phyloP scores from a whole-genome alignment of 2,797 vertebrate species.

The Pantherophis alleghaniensis region DNA sequence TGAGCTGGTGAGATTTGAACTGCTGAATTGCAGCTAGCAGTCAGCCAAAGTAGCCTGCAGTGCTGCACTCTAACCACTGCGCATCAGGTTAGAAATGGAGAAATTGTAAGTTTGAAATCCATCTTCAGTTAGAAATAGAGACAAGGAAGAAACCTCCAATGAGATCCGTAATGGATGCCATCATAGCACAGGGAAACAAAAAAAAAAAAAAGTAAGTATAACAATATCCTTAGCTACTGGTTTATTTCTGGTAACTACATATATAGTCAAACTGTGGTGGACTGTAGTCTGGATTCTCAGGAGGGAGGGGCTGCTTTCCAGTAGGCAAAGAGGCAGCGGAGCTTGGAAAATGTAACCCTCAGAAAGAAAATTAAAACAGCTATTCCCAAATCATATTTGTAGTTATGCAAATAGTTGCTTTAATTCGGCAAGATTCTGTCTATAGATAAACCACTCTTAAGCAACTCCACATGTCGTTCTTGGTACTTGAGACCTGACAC shows the following conservation, averaged over 20 bases:
- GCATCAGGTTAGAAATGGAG: background rate
- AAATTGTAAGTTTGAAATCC: background rate
- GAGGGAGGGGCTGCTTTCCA: background rate
- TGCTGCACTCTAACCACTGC: too few relatives aligned
- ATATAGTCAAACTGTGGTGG: background rate
- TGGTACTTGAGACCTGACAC: background rate
- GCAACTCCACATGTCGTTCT: background rate
- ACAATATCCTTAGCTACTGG: background rate
- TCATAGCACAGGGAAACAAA: background rate
- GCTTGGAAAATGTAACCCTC: background rate
- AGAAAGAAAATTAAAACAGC: background rate
- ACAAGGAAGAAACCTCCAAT: background rate
- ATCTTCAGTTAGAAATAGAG: background rate
- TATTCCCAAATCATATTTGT: background rate
- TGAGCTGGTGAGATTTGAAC: too few relatives aligned
- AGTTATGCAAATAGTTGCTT: background rate
- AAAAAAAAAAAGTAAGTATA: background rate
- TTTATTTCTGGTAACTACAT: background rate
- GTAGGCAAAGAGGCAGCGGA: background rate
- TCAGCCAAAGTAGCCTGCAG: too few relatives aligned
- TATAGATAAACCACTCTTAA: background rate
- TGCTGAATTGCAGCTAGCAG: too few relatives aligned
- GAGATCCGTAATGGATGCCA: background rate
- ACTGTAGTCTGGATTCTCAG: background rate
- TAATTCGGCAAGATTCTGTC: background rate